A percentile compares a stretch with the other conserved stretches of the same genome.
These are phyloP conservation scores for Nebria brevicollis DNA, from an alignment of 2,888 invertebrate genomes.

Conservation along the genomic window DNA sequence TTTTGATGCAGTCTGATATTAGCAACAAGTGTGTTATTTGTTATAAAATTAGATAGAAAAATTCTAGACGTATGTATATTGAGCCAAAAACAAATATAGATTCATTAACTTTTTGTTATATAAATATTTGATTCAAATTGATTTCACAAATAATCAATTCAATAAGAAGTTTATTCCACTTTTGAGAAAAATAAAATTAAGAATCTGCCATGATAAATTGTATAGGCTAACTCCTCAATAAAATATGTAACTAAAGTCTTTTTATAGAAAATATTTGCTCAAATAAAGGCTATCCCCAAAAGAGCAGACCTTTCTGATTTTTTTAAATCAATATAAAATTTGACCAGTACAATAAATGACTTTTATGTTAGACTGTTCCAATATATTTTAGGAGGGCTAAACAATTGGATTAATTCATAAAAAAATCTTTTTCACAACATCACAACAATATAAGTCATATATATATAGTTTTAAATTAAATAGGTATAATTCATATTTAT, in stretches of 20 bases:
- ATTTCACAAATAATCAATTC: not conserved
- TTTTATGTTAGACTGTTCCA: too few relatives aligned
- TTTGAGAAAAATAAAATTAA: too few relatives aligned
- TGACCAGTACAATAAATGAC: too few relatives aligned
- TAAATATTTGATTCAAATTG: not conserved
- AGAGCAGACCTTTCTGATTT: too few relatives aligned
- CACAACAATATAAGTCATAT: not conserved
- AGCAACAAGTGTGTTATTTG: slow-evolving; percentile 24
- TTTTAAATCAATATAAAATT: too few relatives aligned
- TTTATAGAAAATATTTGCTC: too few relatives aligned
- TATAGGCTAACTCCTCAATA: too few relatives aligned
- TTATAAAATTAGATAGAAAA: not conserved
- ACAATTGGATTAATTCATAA: too few relatives aligned
- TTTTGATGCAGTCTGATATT: slow-evolving; percentile 20
- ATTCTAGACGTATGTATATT: not conserved
- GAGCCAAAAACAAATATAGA: not conserved
- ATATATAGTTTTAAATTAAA: not conserved
- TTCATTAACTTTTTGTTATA: not conserved
- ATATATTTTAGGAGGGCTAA: too few relatives aligned
- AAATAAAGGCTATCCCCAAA: too few relatives aligned
- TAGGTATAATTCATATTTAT: not conserved
- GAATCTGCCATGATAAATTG: too few relatives aligned
- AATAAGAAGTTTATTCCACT: not conserved
- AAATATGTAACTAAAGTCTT: too few relatives aligned
- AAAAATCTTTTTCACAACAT: not conserved